Evolutionary conservation across 2,797 vertebrate genomes (phyloP).

Genomic region (Petrocephalus sullivani): DNA sequence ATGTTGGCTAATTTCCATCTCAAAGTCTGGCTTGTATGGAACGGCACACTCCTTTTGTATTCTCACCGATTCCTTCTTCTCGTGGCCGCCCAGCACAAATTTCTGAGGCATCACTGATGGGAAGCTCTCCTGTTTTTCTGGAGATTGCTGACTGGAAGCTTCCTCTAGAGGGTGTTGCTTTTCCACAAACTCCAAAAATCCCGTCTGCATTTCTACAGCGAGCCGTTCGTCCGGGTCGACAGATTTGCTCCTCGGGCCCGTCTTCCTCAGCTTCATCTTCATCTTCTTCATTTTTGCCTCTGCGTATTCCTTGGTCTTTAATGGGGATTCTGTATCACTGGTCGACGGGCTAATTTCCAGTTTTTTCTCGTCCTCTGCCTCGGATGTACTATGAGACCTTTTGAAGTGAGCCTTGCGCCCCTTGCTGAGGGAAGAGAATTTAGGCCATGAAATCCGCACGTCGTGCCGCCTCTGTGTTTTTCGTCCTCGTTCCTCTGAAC

Average conservation of each 20-base stretch:
- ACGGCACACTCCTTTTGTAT: constrained; percentile 44
- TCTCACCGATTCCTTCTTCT: constrained; percentile 38
- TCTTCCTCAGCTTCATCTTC: constrained; percentile 68
- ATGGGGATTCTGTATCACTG: constrained; percentile 78
- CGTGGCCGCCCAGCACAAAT: constrained; percentile 32
- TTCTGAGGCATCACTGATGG: constrained; percentile 40
- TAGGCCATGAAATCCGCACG: constrained; percentile 88
- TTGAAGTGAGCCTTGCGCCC: constrained; percentile 68
- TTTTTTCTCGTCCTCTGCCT: constrained; percentile 74
- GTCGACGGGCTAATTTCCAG: constrained; percentile 76
- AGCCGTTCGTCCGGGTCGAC: constrained; percentile 56
- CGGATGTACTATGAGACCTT: constrained; percentile 90
- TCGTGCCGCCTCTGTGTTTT: constrained; percentile 72
- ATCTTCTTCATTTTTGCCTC: constrained; percentile 65
- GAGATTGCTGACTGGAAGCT: constrained; percentile 45
- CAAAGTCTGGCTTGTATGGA: constrained; percentile 39
- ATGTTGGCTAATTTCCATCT: constrained; percentile 55
- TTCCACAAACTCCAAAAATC: constrained; percentile 39
- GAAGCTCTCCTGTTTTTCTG: constrained; percentile 44
- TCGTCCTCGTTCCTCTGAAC: constrained; percentile 61
- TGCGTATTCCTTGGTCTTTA: constrained; percentile 59
- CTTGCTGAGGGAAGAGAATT: constrained; percentile 78
- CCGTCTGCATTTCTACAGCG: constrained; percentile 42
- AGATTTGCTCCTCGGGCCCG: constrained; percentile 64
- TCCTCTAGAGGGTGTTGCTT: constrained; percentile 39